Percentiles rank a stretch among this genome's conserved stretches.
Conservation (phyloP, 2,113 vertebrate species). For the Dendropsophus ebraccatus region DNA sequence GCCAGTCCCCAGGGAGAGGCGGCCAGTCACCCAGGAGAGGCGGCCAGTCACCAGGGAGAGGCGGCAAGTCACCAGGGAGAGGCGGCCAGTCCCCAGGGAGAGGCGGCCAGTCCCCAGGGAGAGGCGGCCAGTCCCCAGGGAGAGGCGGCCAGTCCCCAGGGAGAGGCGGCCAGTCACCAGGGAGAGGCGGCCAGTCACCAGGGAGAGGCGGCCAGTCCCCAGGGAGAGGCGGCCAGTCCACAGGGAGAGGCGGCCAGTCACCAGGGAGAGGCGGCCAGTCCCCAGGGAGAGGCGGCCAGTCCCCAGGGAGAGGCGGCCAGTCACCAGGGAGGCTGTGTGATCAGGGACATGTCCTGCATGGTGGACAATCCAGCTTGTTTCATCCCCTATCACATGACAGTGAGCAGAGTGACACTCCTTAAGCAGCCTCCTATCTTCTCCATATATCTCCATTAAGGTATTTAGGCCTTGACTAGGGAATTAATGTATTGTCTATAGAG, state of each 20-base stretch:
- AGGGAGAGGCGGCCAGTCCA: no score
- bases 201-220: not conserved
- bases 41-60: not conserved
- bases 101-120: not conserved
- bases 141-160: no score
- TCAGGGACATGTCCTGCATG: conserved; percentile 13
- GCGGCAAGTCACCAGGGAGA: not conserved
- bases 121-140: not conserved
- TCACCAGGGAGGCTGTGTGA: not conserved
- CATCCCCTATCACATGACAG: conserved; percentile 50
- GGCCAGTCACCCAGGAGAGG: no score
- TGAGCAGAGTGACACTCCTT: conserved; percentile 35
- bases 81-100: not conserved
- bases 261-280: conserved; percentile 1
- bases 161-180: conserved; percentile 3
- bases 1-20: not conserved
- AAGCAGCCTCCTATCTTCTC: conserved; percentile 42
- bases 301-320: not conserved
- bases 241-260: no score
- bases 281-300: not conserved
- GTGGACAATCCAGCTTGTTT: conserved; percentile 26
- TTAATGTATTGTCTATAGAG: conserved; percentile 39
- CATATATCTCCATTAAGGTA: conserved; percentile 54
- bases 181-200: not conserved
- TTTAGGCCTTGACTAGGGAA: conserved; percentile 27